phyloP scores from a whole-genome alignment of 2,797 vertebrate genomes.

The Halcyon smyrnensis region DNA sequence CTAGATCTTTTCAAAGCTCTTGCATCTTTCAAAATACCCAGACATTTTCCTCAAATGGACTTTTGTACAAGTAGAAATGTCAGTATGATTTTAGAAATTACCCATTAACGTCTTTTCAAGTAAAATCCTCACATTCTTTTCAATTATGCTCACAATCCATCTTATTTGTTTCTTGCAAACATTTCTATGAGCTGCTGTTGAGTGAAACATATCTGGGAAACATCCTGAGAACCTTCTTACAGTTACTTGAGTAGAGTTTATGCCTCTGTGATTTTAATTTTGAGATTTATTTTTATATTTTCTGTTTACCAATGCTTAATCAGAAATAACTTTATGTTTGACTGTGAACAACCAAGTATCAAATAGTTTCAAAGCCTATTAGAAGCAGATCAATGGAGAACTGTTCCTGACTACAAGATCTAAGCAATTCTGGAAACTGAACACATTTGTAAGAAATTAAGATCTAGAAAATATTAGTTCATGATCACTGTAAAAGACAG shows the following conservation, averaged over 20 bases:
- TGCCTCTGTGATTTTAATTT: background rate
- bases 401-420: background rate
- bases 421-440: background rate
- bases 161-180: background rate
- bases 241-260: background rate
- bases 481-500: background rate
- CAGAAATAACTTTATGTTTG: background rate
- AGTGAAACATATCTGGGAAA: conserved; percentile 19
- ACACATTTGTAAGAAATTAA: background rate
- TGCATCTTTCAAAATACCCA: conserved; percentile 17
- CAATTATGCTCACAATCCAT: background rate
- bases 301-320: background rate
- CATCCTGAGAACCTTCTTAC: background rate
- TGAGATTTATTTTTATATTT: background rate
- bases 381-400: background rate
- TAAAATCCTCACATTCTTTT: conserved; percentile 48
- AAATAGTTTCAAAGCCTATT: background rate
- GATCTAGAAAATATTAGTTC: background rate
- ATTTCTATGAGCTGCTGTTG: conserved; percentile 15
- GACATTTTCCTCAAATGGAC: conserved; percentile 24
- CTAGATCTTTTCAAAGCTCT: conserved; percentile 33
- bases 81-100: conserved; percentile 32
- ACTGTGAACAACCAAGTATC: background rate
- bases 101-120: conserved; percentile 45
- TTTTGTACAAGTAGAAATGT: conserved; percentile 26